Evolutionary conservation across 2,797 vertebrate species (phyloP).

Genomic region (Enteromius thamalakanensis): DNA sequence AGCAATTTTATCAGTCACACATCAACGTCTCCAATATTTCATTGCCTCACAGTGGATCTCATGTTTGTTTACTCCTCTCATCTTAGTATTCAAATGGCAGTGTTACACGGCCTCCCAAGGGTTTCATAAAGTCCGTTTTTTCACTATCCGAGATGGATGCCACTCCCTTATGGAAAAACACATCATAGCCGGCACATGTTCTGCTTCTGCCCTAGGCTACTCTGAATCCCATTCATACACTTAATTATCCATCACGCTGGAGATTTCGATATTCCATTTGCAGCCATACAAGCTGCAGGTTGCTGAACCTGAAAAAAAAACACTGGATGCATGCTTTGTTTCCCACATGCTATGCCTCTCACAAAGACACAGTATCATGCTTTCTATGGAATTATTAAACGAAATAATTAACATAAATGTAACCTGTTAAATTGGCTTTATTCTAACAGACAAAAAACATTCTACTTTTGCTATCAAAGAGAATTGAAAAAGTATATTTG

Average conservation of each 20-base stretch:
- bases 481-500: neutral
- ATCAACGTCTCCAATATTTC: slow-evolving; percentile 59
- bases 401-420: neutral
- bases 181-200: slow-evolving; percentile 61
- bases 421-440: slow-evolving; percentile 9
- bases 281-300: slow-evolving; percentile 35
- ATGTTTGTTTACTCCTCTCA: slow-evolving; percentile 56
- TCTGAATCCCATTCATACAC: slow-evolving; percentile 59
- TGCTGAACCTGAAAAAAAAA: slow-evolving; percentile 37
- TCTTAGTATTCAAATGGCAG: slow-evolving; percentile 62
- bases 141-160: slow-evolving; percentile 61
- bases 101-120: slow-evolving; percentile 57
- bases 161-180: slow-evolving; percentile 55
- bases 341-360: slow-evolving; percentile 9
- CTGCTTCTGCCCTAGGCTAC: slow-evolving; percentile 59
- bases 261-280: slow-evolving; percentile 35
- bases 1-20: slow-evolving; percentile 39
- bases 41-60: slow-evolving; percentile 47
- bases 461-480: neutral
- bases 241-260: slow-evolving; percentile 51
- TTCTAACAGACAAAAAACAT: neutral
- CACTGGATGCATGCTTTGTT: neutral
- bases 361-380: slow-evolving; percentile 9
- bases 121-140: slow-evolving; percentile 56
- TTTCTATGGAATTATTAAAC: slow-evolving; percentile 25